phyloP scores from a whole-genome alignment of 2,113 vertebrate species.

The Plestiodon gilberti region DNA sequence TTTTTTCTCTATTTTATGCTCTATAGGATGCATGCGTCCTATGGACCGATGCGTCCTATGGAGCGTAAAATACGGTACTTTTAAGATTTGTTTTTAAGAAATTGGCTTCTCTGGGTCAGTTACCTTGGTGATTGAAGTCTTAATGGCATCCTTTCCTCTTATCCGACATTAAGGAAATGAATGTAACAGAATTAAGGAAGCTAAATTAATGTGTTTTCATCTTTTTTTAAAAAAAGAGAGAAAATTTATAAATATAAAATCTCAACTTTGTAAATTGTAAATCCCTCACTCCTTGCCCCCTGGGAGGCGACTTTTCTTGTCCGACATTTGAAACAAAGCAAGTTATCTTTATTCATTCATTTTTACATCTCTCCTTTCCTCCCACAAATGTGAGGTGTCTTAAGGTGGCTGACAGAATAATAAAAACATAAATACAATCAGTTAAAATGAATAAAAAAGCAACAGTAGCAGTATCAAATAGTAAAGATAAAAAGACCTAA shows the following conservation, averaged over 20 bases:
- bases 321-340: not conserved
- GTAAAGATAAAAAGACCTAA: too few relatives aligned
- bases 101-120: not conserved
- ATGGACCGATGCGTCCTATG: too few relatives aligned
- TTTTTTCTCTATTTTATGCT: too few relatives aligned
- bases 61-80: too few relatives aligned
- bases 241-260: not conserved
- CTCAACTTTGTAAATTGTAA: not conserved
- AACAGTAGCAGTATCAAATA: too few relatives aligned
- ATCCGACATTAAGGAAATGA: not conserved
- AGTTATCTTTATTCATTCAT: not conserved
- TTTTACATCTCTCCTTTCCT: too few relatives aligned
- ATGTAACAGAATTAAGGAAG: not conserved
- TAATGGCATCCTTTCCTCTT: not conserved
- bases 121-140: not conserved
- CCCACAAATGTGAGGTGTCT: too few relatives aligned
- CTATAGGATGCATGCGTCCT: too few relatives aligned
- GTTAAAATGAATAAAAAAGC: too few relatives aligned
- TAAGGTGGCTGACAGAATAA: too few relatives aligned
- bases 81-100: conserved; percentile 41
- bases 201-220: not conserved
- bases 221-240: not conserved
- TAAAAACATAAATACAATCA: too few relatives aligned
- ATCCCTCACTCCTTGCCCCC: not conserved
- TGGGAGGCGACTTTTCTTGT: not conserved